Base-by-base conservation (phyloP, 2,797 vertebrate species). In the Gymnoscopelus microlampas region DNA sequence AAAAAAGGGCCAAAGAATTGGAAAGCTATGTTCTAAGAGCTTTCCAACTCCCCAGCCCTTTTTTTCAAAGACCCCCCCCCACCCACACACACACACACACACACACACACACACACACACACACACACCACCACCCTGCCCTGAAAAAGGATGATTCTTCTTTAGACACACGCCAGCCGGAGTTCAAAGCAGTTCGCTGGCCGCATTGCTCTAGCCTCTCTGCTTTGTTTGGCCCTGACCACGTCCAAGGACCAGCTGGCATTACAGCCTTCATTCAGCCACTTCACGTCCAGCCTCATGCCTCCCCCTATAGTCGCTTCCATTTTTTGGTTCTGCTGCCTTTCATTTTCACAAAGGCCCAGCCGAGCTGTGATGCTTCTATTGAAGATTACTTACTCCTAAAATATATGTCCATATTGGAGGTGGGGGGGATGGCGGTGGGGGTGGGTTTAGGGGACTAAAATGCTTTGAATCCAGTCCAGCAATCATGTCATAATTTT, bases 1-100 rank as follows among this genome's bases (percentile, higher is more conserved):
- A 56, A 55, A 59, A 63, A 62, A 51, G 29, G 57, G 39, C 39
- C 68, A 78, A 57, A 70, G 63, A 73, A 58, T 29, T 77, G 48
- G 35, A 70, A 77, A 7, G 55, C 63, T 77, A 57, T 74, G 8
- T 44, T 44, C 5, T 10, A 44, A 44, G 39, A 44, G 39, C 39
- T 44, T 44, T 44, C 39, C 39, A 10, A 44, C 39, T 44, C 39
- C 2, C 39, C 9, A 8, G 39, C 9, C 2, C 7, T 44, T 8
- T 44, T 44, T 9, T 44, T 7, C 8, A 39, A 6, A 39, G 35
- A 44, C 39, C 8, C 39, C 2, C 39, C 2, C 39, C 2, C 39
- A 8, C 39, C 39, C 15, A 26, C 62, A n/a, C 62, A 13, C 50
- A 8, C 62, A 6, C 62, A 14, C 14, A 14, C 19, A 53, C 48